These are phyloP conservation scores for Anarhynchus alexandrinus DNA, from an alignment of 2,113 vertebrate genomes.

Conservation along the genomic window DNA sequence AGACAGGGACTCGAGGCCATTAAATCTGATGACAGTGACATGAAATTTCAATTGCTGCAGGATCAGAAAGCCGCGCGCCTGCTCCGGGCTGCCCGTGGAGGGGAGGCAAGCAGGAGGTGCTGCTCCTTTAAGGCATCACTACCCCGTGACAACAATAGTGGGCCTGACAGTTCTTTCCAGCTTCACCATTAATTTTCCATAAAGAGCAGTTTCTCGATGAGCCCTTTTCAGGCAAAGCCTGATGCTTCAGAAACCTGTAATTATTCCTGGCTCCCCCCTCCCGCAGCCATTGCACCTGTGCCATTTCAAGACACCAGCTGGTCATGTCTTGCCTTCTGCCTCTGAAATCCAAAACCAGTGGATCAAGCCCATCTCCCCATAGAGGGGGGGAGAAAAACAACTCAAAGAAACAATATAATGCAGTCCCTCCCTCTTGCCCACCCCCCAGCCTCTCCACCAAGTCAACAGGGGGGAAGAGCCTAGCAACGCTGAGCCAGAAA, in stretches of 20 bases:
- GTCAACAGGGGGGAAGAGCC: slow-evolving; percentile 56
- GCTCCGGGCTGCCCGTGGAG: not conserved
- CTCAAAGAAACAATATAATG: slow-evolving; percentile 46
- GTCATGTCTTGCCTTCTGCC: slow-evolving; percentile 77
- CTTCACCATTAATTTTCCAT: slow-evolving; percentile 80
- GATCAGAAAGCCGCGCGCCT: not conserved
- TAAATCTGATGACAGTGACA: not conserved
- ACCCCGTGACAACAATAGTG: slow-evolving; percentile 63
- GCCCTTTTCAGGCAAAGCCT: slow-evolving; percentile 76
- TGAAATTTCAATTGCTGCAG: not conserved
- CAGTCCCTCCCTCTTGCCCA: not conserved
- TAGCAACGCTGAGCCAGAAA: slow-evolving; percentile 48
- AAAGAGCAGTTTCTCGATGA: slow-evolving; percentile 76
- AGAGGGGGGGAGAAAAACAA: slow-evolving; percentile 16
- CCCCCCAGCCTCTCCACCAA: slow-evolving; percentile 34
- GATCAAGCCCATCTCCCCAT: slow-evolving; percentile 61
- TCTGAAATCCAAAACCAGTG: slow-evolving; percentile 73
- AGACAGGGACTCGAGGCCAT: not conserved
- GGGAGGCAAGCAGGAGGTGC: not conserved
- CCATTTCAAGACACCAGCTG: slow-evolving; percentile 81
- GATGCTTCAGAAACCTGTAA: slow-evolving; percentile 82
- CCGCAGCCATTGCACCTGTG: slow-evolving; percentile 83
- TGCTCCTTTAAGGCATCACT: slow-evolving; percentile 57
- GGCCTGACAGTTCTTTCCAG: slow-evolving; percentile 66
- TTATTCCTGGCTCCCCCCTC: slow-evolving; percentile 80